Base-by-base conservation (phyloP, 2,888 invertebrate genomes). In the Brachypterus glaber region DNA sequence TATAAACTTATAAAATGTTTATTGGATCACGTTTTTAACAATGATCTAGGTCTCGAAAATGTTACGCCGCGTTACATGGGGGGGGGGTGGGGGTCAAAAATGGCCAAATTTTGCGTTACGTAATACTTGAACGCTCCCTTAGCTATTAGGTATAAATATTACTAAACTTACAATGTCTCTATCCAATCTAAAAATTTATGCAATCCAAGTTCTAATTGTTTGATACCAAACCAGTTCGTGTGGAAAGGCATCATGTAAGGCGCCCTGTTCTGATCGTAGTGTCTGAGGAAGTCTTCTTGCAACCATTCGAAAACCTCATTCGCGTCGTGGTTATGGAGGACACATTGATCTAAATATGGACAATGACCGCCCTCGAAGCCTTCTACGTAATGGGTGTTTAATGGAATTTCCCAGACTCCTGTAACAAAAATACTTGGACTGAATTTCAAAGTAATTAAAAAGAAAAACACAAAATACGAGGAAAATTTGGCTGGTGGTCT, bases 211-310 rank as follows among this genome's bases (percentile, higher is more conserved):
- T 88, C 89, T 8, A 88, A 68, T 53, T 78, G 85, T 57, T 84
- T 87, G 52, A 82, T 87, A 61, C 83, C 88, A 72, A 95, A 93
- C 95, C 95, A 95, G 66, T 91, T 92, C 1, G 93, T 92, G 60
- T 95, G 93, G 77, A 91, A 85, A 0, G 91, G 81, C 88, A 91
- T 89, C 88, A 90, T 88, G 64, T 91, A 91, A 0, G 90, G 88
- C 1, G 90, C 88, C 44, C 83, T 74, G 62, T 90, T 90, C 62
- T 89, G 88, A 17, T 85, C 82, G 57, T 89, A 90, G 62, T 84
- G 75, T 16, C 89, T 72, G 43, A 73, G 75, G 65, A 91, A 92
- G 62, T 92, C 91, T 67, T 90, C 89, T 59, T 84, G 82, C 16
- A 91, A 70, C 91, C 91, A 92, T 56, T 86, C 82, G 37, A 88